These are phyloP conservation scores for Pissodes strobi DNA, from an alignment of 1,140 invertebrate genomes.

Conservation along the genomic window DNA sequence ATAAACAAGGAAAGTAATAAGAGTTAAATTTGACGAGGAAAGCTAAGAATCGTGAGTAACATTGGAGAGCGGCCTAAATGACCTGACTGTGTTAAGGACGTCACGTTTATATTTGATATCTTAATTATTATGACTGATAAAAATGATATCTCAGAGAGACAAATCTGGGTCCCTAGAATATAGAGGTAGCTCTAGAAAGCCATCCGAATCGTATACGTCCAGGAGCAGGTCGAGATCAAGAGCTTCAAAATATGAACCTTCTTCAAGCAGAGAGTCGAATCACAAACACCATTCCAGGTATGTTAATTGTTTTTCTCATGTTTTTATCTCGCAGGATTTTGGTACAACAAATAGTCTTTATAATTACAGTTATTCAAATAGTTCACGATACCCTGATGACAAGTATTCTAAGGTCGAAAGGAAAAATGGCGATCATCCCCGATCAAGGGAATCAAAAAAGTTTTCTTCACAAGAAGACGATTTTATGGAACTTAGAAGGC, in stretches of 20 bases:
- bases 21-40: no score
- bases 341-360: not conserved
- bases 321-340: not conserved
- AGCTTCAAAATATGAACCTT: constrained; percentile 3
- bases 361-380: not conserved
- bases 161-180: no score
- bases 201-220: no score
- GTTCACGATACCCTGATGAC: constrained; percentile 7
- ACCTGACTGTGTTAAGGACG: no score
- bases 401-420: constrained; percentile 13
- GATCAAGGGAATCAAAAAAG: constrained; percentile 27
- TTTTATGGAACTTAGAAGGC: constrained; percentile 66
- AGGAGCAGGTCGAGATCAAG: no score
- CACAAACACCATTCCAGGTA: not conserved
- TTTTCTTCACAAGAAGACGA: constrained; percentile 57
- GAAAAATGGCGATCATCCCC: constrained; percentile 25
- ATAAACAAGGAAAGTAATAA: no score
- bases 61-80: no score
- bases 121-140: no score
- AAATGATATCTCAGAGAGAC: no score
- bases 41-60: no score
- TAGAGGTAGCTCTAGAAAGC: no score
- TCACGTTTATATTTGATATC: no score
- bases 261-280: not conserved
- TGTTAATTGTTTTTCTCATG: not conserved